Conservation (phyloP, 2,797 vertebrate genomes). For the Monodelphis domestica region DNA sequence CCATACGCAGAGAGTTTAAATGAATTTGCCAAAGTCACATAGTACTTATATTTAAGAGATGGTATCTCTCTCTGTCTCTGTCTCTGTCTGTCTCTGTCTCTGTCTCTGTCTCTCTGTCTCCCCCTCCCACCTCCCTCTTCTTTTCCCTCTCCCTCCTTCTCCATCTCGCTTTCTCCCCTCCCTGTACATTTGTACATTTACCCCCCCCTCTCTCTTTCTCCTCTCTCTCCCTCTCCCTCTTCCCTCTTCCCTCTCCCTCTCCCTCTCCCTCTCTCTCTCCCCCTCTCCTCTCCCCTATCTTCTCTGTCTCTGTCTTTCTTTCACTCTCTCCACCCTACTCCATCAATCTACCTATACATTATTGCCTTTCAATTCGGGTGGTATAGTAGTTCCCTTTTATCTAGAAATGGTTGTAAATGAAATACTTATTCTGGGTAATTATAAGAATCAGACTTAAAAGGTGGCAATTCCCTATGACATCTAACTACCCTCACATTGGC, state of each 20-base stretch:
- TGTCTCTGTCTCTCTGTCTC: too few relatives aligned
- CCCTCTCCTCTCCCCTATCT: too few relatives aligned
- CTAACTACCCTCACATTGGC: background rate
- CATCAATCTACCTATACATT: too few relatives aligned
- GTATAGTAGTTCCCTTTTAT: background rate
- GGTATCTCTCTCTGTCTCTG: background rate
- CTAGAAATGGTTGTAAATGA: background rate
- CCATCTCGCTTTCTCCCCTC: too few relatives aligned
- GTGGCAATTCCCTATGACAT: background rate
- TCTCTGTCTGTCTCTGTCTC: too few relatives aligned
- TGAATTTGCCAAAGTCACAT: background rate
- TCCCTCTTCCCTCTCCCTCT: rapidly evolving
- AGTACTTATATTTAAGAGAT: background rate
- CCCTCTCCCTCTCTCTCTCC: too few relatives aligned
- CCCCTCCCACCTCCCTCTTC: rapidly evolving
- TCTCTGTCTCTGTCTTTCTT: too few relatives aligned
- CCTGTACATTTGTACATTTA: too few relatives aligned
- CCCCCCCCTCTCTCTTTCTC: too few relatives aligned
- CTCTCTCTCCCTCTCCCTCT: background rate
- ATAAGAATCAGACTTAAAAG: background rate
- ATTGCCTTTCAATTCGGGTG: background rate
- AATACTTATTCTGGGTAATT: background rate
- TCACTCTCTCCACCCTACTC: too few relatives aligned
- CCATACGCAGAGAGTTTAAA: background rate
- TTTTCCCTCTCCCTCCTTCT: too few relatives aligned